Evolutionary conservation across 2,113 vertebrate species (phyloP).

Genomic region (Grammomys surdaster): DNA sequence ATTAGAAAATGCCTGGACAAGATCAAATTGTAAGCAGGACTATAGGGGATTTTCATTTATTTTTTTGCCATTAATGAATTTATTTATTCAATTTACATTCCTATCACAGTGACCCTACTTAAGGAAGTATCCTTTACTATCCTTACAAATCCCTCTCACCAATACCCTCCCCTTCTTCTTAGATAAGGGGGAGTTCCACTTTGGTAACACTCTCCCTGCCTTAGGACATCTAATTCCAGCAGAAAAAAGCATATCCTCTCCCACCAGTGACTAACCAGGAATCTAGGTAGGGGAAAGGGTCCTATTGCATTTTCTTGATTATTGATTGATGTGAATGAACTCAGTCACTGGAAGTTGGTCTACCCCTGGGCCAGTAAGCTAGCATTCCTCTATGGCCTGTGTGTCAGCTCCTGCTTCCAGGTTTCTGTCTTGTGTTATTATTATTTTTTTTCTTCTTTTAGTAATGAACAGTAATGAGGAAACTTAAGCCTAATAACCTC

Average conservation of each 20-base stretch:
- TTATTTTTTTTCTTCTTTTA: background rate
- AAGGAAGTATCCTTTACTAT: too few relatives aligned
- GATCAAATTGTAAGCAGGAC: background rate
- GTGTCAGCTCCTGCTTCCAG: background rate
- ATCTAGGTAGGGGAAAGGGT: too few relatives aligned
- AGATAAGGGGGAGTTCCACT: too few relatives aligned
- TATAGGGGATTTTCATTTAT: background rate
- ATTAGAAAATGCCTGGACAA: background rate
- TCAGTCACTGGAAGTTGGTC: background rate
- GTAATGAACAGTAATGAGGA: background rate
- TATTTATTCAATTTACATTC: too few relatives aligned
- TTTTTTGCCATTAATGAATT: too few relatives aligned
- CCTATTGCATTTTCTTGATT: background rate
- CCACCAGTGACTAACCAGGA: too few relatives aligned
- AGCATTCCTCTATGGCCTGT: background rate
- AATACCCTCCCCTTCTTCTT: too few relatives aligned
- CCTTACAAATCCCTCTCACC: too few relatives aligned
- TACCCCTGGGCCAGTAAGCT: background rate
- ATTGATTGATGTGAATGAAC: background rate
- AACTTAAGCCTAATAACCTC: background rate
- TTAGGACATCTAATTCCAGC: too few relatives aligned
- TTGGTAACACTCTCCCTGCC: too few relatives aligned
- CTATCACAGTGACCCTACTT: too few relatives aligned
- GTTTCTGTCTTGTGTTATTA: background rate
- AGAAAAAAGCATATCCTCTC: too few relatives aligned